phyloP scores from a whole-genome alignment of 2,113 vertebrate species.

The Nettapus auritus region DNA sequence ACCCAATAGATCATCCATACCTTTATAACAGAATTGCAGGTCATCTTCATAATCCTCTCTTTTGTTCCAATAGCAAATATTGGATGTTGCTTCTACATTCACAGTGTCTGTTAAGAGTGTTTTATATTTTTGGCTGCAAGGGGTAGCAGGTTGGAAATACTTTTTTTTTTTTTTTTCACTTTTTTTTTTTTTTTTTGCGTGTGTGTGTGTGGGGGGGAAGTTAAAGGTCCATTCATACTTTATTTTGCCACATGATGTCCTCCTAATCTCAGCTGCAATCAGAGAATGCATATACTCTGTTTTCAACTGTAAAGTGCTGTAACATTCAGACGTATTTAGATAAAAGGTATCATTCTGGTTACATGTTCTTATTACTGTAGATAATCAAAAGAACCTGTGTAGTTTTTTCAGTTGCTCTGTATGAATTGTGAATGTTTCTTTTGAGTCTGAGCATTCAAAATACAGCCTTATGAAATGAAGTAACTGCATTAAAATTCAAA shows the following conservation, averaged over 20 bases:
- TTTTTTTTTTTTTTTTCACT: not conserved
- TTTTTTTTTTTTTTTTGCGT: not conserved
- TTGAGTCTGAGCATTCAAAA: not conserved
- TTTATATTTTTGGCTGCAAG: not conserved
- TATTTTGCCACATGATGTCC: slow-evolving; percentile 68
- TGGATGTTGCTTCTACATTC: not conserved
- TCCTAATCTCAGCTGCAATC: slow-evolving; percentile 41
- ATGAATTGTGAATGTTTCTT: not conserved
- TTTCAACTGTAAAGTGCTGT: not conserved
- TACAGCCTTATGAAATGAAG: not conserved
- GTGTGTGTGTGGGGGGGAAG: too few relatives aligned
- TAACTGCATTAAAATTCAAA: not conserved
- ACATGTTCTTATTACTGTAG: not conserved
- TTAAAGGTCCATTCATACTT: not conserved
- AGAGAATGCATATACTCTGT: not conserved
- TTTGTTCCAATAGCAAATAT: not conserved
- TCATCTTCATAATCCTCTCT: not conserved
- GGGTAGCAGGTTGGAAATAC: not conserved
- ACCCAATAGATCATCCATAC: not conserved
- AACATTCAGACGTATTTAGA: not conserved
- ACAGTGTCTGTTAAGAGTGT: not conserved
- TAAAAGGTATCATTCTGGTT: not conserved
- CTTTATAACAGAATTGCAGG: not conserved
- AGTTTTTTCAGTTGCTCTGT: not conserved
- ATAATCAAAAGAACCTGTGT: not conserved